Conservation (phyloP, 2,888 invertebrate species). For the Ectemnius cavifrons region DNA sequence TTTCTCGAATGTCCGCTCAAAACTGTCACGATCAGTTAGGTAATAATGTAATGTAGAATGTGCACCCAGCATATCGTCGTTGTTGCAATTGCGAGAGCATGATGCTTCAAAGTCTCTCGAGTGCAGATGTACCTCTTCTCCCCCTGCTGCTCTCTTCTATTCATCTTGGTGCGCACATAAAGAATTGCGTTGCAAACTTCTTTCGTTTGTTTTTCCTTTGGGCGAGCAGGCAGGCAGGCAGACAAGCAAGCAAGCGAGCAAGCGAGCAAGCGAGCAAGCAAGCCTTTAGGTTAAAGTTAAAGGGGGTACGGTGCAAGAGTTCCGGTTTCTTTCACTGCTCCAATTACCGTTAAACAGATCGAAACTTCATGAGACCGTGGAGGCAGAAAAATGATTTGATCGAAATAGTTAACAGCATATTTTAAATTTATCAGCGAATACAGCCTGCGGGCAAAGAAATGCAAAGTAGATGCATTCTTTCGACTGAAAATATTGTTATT, state of each 20-base stretch:
- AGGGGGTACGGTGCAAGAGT: background rate
- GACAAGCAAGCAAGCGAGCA: too few relatives aligned
- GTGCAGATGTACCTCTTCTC: background rate
- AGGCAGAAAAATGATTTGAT: background rate
- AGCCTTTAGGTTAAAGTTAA: conserved; percentile 1
- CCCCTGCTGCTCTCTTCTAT: too few relatives aligned
- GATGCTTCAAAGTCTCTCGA: background rate
- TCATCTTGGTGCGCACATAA: background rate
- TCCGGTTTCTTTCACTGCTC: background rate
- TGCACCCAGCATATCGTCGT: background rate
- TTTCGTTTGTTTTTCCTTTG: conserved; percentile 20
- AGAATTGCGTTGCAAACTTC: conserved; percentile 12
- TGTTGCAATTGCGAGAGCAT: background rate
- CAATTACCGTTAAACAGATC: background rate
- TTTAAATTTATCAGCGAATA: background rate
- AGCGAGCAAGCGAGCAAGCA: background rate
- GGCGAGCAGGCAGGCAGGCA: too few relatives aligned
- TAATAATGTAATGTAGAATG: conserved; percentile 1
- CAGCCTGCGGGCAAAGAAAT: background rate
- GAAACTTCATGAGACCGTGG: background rate
- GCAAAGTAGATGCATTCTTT: background rate
- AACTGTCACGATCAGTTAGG: conserved; percentile 6
- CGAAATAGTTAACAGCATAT: background rate
- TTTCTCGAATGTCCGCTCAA: background rate
- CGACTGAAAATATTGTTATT: background rate